phyloP scores from a whole-genome alignment of 2,797 vertebrate genomes.

The Monodelphis domestica region DNA sequence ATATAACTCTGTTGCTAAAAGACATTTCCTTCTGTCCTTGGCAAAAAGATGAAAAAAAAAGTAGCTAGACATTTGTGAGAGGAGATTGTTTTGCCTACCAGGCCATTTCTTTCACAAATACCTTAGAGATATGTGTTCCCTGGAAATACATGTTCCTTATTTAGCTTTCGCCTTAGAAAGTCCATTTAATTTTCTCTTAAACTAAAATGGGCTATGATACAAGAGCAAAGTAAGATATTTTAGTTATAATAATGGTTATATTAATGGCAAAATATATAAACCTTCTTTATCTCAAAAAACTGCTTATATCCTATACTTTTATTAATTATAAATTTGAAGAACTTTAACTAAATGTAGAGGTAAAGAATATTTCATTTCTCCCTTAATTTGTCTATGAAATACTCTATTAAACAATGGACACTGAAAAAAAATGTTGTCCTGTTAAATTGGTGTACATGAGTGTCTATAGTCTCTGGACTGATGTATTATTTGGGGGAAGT shows the following conservation, averaged over 20 bases:
- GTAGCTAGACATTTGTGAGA: not conserved
- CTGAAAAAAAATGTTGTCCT: slow-evolving; percentile 39
- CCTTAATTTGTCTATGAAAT: slow-evolving; percentile 30
- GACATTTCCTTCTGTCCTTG: not conserved
- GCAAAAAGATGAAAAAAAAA: not conserved
- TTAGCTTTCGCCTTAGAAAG: not conserved
- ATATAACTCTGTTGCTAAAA: slow-evolving; percentile 15
- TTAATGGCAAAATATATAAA: not conserved
- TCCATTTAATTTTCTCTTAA: slow-evolving; percentile 6
- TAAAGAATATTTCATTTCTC: not conserved
- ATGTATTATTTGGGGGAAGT: not conserved
- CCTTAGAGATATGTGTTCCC: slow-evolving; percentile 28
- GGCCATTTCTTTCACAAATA: slow-evolving; percentile 32
- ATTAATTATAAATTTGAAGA: slow-evolving; percentile 36
- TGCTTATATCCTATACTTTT: not conserved
- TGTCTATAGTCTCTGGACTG: not conserved
- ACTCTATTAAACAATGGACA: slow-evolving; percentile 28
- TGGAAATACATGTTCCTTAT: not conserved
- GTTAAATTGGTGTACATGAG: not conserved
- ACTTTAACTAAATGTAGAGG: slow-evolving; percentile 50
- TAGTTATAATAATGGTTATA: not conserved
- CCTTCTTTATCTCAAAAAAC: slow-evolving; percentile 15
- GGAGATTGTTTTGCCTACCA: not conserved
- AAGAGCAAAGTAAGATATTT: slow-evolving; percentile 14
- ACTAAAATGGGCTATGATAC: slow-evolving; percentile 39